Evolutionary conservation across 1,140 invertebrate genomes (phyloP), one percentile per base, ranked within the genome.

Genomic region (Drosophila biarmipes): DNA sequence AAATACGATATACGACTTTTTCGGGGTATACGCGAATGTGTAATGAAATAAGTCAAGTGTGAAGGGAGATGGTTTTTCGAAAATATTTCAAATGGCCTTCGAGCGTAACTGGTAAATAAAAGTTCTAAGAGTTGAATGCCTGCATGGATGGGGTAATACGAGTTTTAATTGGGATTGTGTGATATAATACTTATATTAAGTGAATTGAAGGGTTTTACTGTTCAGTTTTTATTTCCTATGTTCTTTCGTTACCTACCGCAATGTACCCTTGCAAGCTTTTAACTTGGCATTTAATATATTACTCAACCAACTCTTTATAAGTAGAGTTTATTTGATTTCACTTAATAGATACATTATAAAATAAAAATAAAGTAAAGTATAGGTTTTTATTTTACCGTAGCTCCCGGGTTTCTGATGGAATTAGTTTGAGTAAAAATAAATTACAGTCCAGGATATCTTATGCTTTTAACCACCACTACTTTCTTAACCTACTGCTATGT

Each of bases 41-140:
- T 80, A 82, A 84, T 67, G 56, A 86, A 85, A 64, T 49, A 63
- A 78, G 73, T 86, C 68, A 86, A 87, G 63, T 71, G 69, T 72
- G 57, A 77, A 73, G 15, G 8, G 21, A 37, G 55, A 42, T 51
- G 43, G n/a, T 46, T 58, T 53, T 38, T 43, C 6, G 17, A 29
- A 17, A 37, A 31, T 45, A 59, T 45, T 71, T 42, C 24, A 7
- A 31, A 56, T 31, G 53, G 14, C 27, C 12, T 71, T 51, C 55
- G 14, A n/a, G 34, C 8, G 7, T 21, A 19, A 42, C 31, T 40
- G 35, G 35, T 6, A 6, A 35, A 38, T 40, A 42, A 51, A 51
- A 52, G 46, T 43, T 43, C 27, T 57, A 27, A 27, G 7, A 66
- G 27, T 24, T 54, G 14, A 55, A 43, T n/a, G 48, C 17, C 29